Conservation (phyloP, 2,888 invertebrate species). For the Drosophila affinis region DNA sequence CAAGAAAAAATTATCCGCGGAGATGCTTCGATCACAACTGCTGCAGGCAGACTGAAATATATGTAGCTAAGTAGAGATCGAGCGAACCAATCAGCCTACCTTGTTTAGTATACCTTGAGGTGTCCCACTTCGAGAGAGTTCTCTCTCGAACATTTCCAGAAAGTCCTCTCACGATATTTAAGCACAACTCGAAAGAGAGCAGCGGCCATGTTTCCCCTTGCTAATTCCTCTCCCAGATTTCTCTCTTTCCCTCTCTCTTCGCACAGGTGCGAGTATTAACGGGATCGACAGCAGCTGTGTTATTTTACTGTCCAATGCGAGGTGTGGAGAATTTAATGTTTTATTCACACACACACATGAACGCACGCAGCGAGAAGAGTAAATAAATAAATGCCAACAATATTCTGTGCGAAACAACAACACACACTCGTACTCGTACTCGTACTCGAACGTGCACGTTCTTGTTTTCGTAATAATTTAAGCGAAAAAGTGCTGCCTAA, state of each 20-base stretch:
- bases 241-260: neutral
- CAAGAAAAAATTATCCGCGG: too few species aligned
- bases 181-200: too few species aligned
- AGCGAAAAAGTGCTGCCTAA: conserved; percentile 36
- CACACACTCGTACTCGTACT: conserved; percentile 8
- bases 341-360: conserved; percentile 50
- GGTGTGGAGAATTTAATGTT: conserved; percentile 42
- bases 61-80: too few species aligned
- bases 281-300: conserved; percentile 54
- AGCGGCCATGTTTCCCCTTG: neutral
- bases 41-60: too few species aligned
- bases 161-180: too few species aligned
- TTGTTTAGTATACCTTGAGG: too few species aligned
- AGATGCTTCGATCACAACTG: too few species aligned
- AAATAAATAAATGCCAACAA: conserved; percentile 32
- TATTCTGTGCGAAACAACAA: conserved; percentile 23
- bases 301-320: conserved; percentile 56
- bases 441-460: neutral
- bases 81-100: too few species aligned
- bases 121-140: too few species aligned
- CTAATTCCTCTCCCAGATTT: neutral
- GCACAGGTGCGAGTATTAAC: neutral
- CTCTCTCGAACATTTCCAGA: too few species aligned
- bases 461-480: conserved; percentile 22
- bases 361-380: conserved; percentile 5